Evolutionary conservation across 2,113 vertebrate genomes (phyloP).

Genomic region (Aix galericulata): DNA sequence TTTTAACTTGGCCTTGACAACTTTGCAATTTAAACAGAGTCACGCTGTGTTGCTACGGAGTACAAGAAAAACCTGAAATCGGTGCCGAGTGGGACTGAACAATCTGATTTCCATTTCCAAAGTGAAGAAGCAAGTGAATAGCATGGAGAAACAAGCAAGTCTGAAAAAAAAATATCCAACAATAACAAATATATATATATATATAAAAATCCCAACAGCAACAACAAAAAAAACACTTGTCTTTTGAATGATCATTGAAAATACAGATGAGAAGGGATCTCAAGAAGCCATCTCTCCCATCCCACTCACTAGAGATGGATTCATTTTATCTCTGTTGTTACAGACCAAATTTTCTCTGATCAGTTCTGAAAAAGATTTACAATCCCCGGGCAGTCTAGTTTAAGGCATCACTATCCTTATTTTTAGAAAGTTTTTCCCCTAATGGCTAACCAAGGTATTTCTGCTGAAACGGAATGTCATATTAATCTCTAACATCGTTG

Average conservation of each 20-base stretch:
- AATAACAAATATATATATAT: too few species aligned
- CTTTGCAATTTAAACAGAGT: background rate
- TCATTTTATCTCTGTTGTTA: slow-evolving; percentile 32
- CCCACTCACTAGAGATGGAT: background rate
- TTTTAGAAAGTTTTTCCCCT: slow-evolving; percentile 37
- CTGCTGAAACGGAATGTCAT: slow-evolving; percentile 20
- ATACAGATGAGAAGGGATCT: slow-evolving; percentile 32
- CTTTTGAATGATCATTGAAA: slow-evolving; percentile 25
- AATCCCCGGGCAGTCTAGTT: slow-evolving; percentile 23
- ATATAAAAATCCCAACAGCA: too few species aligned
- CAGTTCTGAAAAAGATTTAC: slow-evolving; percentile 9
- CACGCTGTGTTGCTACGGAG: background rate
- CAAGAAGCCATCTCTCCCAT: slow-evolving; percentile 9
- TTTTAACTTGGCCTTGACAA: slow-evolving; percentile 2
- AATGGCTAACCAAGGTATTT: slow-evolving; percentile 21
- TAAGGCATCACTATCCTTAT: slow-evolving; percentile 16
- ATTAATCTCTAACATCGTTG: slow-evolving; percentile 17
- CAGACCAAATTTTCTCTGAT: slow-evolving; percentile 45
- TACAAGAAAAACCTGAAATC: slow-evolving; percentile 53
- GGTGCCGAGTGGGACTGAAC: background rate
- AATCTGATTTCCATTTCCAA: slow-evolving; percentile 46
- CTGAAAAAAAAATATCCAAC: background rate
- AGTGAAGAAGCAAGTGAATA: background rate
- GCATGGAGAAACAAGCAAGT: slow-evolving; percentile 35
- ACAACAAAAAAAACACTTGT: background rate